Evolutionary conservation across 2,797 vertebrate genomes (phyloP).

Genomic region (Psittacula derbiana): DNA sequence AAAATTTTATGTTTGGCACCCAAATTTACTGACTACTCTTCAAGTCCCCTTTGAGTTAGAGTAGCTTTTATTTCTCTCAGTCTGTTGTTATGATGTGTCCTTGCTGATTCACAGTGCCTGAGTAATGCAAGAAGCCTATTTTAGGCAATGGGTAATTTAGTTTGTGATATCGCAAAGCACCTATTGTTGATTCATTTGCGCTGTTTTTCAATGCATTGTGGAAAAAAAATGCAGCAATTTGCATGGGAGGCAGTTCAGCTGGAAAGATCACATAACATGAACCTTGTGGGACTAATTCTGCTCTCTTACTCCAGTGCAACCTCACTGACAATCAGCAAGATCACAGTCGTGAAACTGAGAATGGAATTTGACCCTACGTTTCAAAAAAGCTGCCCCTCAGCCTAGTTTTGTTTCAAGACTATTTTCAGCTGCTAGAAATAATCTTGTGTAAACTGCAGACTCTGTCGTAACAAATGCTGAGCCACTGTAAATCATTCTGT

Average conservation of each 20-base stretch:
- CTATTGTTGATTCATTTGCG: conserved; percentile 8
- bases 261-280: not conserved
- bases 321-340: not conserved
- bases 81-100: not conserved
- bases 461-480: not conserved
- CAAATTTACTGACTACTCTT: not conserved
- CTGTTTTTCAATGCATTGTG: not conserved
- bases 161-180: not conserved
- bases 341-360: not conserved
- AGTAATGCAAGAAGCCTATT: conserved; percentile 3
- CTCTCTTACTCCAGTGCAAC: not conserved
- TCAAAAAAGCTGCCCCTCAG: conserved; percentile 1
- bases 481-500: not conserved
- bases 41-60: not conserved
- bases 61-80: not conserved
- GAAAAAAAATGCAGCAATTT: conserved; percentile 7
- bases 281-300: not conserved
- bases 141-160: not conserved
- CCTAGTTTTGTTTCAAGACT: conserved; percentile 17
- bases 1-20: not conserved
- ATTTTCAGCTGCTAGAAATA: conserved; percentile 20
- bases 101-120: conserved; percentile 11
- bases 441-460: not conserved
- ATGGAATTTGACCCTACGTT: conserved; percentile 35
- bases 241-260: conserved; percentile 14